phyloP scores from a whole-genome alignment of 1,140 invertebrate genomes.

The Ylistrum balloti region DNA sequence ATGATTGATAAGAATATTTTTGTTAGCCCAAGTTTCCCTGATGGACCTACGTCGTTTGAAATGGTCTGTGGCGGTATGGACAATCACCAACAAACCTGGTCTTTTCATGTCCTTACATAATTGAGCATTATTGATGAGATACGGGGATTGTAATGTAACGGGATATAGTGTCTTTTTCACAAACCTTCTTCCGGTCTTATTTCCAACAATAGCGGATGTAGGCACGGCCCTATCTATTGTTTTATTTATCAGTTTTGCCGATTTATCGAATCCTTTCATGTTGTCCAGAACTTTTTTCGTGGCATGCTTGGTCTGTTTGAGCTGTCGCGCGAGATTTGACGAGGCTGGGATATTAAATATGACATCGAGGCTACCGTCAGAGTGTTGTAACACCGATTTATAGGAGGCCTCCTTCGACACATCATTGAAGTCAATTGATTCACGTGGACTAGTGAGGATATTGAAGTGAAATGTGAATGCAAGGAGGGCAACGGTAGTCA shows the following conservation, averaged over 20 bases:
- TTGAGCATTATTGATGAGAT: slow-evolving; percentile 67
- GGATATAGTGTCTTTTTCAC: slow-evolving; percentile 51
- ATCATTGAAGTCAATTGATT: slow-evolving; percentile 47
- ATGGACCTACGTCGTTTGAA: slow-evolving; percentile 62
- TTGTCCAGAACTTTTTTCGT: background rate
- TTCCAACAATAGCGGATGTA: background rate
- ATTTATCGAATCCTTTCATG: background rate
- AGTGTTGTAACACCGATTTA: slow-evolving; percentile 52
- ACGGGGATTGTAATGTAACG: slow-evolving; percentile 55
- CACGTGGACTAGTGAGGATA: background rate
- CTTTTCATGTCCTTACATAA: slow-evolving; percentile 64
- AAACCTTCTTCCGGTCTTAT: background rate
- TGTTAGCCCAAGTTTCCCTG: slow-evolving; percentile 62
- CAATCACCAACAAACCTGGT: slow-evolving; percentile 67
- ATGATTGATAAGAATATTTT: slow-evolving; percentile 46
- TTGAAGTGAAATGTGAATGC: background rate
- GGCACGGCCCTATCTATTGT: background rate
- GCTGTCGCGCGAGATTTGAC: background rate
- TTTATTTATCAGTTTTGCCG: background rate
- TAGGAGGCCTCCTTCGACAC: slow-evolving; percentile 43
- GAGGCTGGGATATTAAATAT: slow-evolving; percentile 51
- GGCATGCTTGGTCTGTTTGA: background rate
- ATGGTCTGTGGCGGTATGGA: slow-evolving; percentile 72
- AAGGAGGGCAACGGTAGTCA: background rate
- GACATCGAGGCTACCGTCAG: slow-evolving; percentile 52